A percentile compares a stretch with the other conserved stretches of the same genome.
Evolutionary conservation across 2,888 invertebrate species (phyloP).

Genomic region (Lochmaea capreae): DNA sequence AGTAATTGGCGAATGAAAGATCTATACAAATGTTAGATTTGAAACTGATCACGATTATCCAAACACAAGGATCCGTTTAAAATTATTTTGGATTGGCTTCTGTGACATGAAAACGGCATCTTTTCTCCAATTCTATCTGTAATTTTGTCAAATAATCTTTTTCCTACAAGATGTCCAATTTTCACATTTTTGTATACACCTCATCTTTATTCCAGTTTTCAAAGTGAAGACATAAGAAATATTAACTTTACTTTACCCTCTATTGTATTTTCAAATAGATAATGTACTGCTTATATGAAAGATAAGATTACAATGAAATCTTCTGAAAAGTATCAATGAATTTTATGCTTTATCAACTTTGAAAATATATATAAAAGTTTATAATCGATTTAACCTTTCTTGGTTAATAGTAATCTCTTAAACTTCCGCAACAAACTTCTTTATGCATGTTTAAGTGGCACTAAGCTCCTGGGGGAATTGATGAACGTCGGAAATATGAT

Average conservation of each 20-base stretch:
- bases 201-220: too few relatives aligned
- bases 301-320: not conserved
- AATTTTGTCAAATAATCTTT: too few relatives aligned
- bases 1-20: too few relatives aligned
- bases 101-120: too few relatives aligned
- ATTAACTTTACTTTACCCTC: not conserved
- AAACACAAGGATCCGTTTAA: too few relatives aligned
- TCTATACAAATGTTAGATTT: too few relatives aligned
- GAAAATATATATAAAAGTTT: slow-evolving; percentile 26
- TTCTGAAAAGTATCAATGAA: not conserved
- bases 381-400: slow-evolving; percentile 34
- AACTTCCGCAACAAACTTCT: slow-evolving; percentile 28
- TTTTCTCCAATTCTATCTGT: too few relatives aligned
- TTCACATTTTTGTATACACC: too few relatives aligned
- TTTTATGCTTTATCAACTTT: slow-evolving; percentile 26
- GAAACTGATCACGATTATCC: too few relatives aligned
- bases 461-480: slow-evolving; percentile 7
- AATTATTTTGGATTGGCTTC: too few relatives aligned
- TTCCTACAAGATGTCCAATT: too few relatives aligned
- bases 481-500: slow-evolving; percentile 9
- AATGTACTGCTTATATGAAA: not conserved
- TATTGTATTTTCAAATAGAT: not conserved
- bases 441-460: slow-evolving; percentile 20
- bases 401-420: slow-evolving; percentile 31
- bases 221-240: not conserved